Evolutionary conservation across 2,113 vertebrate genomes (phyloP).

Genomic region (Aix galericulata): DNA sequence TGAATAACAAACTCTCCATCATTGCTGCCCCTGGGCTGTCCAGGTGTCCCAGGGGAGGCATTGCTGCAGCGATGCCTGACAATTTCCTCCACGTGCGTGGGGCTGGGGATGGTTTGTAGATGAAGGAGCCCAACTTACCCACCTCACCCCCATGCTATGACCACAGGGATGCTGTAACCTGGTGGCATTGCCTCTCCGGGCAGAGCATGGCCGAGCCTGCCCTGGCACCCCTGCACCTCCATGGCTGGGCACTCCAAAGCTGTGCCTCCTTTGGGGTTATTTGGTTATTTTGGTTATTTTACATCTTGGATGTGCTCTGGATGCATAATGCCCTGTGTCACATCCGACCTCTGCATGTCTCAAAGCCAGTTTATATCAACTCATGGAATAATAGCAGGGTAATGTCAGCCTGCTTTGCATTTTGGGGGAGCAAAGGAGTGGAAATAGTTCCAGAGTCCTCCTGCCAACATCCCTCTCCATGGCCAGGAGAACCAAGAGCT

Average conservation of each 20-base stretch:
- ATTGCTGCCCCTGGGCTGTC: not conserved
- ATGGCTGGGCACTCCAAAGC: not conserved
- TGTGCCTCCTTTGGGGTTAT: not conserved
- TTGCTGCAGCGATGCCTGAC: not conserved
- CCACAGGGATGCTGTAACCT: not conserved
- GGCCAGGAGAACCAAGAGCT: not conserved
- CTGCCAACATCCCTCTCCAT: not conserved
- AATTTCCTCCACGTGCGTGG: not conserved
- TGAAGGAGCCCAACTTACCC: not conserved
- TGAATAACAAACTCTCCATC: rapidly evolving
- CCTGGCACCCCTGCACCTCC: too few relatives aligned
- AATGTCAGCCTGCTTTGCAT: not conserved
- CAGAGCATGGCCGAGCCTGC: rapidly evolving
- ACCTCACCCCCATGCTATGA: not conserved
- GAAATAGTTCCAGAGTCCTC: not conserved
- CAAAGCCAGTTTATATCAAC: not conserved
- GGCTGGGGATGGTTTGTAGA: not conserved
- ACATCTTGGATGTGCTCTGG: not conserved
- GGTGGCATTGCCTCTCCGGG: rapidly evolving
- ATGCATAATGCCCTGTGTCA: rapidly evolving
- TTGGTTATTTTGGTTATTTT: not conserved
- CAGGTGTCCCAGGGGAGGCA: not conserved
- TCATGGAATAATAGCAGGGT: not conserved
- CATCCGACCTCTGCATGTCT: not conserved
- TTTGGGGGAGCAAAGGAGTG: not conserved